phyloP scores from a whole-genome alignment of 2,797 vertebrate species.

The Sebastes ruberrimus region DNA sequence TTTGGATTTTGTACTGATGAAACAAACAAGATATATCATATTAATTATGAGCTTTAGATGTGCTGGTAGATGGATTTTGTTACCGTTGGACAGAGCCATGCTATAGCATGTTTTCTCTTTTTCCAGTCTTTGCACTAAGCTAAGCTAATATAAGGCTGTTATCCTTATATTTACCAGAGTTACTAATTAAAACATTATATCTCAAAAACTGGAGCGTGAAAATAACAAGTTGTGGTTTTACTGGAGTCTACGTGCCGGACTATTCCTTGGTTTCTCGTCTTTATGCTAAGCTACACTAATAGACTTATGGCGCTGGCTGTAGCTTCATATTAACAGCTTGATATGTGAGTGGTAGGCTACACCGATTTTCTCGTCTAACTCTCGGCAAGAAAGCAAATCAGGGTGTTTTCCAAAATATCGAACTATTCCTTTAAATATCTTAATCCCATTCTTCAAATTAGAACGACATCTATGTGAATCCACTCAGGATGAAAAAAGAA shows the following conservation, averaged over 20 bases:
- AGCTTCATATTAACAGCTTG: not conserved
- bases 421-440: not conserved
- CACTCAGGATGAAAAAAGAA: not conserved
- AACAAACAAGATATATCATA: not conserved
- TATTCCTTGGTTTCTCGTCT: not conserved
- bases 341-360: not conserved
- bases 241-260: not conserved
- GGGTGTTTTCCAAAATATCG: not conserved
- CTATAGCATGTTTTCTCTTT: not conserved
- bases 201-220: not conserved
- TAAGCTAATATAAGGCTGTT: not conserved
- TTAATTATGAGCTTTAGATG: not conserved
- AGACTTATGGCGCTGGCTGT: not conserved
- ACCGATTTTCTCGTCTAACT: not conserved
- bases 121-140: not conserved
- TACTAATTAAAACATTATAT: not conserved
- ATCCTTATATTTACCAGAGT: not conserved
- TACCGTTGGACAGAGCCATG: not conserved
- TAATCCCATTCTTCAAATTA: not conserved
- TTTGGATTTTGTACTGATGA: not conserved
- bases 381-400: not conserved
- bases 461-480: constrained; percentile 11
- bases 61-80: not conserved
- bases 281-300: not conserved
- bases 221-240: not conserved